Base-by-base conservation (phyloP, 2,888 invertebrate species). In the Caenorhabditis sp. region DNA sequence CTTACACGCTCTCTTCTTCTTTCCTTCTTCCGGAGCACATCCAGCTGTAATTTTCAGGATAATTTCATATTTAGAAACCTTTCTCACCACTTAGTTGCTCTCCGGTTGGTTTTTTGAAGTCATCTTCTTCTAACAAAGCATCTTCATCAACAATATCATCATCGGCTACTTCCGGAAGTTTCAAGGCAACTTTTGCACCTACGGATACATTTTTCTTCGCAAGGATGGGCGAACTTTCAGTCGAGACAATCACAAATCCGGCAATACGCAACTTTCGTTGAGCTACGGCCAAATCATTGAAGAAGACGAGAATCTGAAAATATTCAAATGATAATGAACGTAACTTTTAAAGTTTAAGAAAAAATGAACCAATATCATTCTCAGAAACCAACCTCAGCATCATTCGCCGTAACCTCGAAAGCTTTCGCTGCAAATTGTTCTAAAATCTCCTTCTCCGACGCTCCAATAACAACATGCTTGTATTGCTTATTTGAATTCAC, bases 41-140 rank as follows among this genome's bases (percentile, higher is more conserved):
- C 59, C 76, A 36, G 75, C 80, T 59, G 43, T 53, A 74, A 67
- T 43, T 49, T 17, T 17, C 4, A 63, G 5, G 26, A 58, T 27
- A 23, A 25, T 31, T 14, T 12, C n/a, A n/a, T n/a, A n/a, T n/a
- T n/a, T n/a, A n/a, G n/a, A n/a, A n/a, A n/a, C n/a, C n/a, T n/a
- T n/a, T 21, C 31, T n/a, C 21, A 76, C 78, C 78, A 58, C 76
- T 77, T n/a, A 80, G 53, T 14, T 93, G 92, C 21, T 92, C 90
- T 31, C 93, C 92, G 85, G 94, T 93, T 2, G 97, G 97, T 89
- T 93, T 95, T 83, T 92, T 92, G 76, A 93, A 91, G 89, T 97
- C 97, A 70, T 93, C 93, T 84, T 94, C 95, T 89, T 95, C 94
- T 21, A 99, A 89, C 31, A 99, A 91, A 80, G 93, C 92, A 89